Percentiles rank a stretch among this genome's conserved stretches.
Conservation (phyloP, 1,140 invertebrate genomes). For the Chelonus insularis region DNA sequence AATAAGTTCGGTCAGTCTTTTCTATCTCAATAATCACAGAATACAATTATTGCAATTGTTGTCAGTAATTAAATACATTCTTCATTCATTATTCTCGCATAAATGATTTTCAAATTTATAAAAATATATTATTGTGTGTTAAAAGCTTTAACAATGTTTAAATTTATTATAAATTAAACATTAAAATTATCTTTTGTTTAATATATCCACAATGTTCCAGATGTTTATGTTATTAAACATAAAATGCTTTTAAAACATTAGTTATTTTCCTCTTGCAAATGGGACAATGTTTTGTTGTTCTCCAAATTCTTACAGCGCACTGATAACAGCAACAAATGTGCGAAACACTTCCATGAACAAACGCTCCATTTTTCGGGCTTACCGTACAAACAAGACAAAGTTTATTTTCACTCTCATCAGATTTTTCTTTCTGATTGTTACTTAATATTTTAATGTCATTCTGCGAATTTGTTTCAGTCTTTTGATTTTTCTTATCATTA, state of each 20-base stretch:
- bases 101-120: too few relatives aligned
- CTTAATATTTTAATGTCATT: not conserved
- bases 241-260: slow-evolving; percentile 65
- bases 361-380: slow-evolving; percentile 67
- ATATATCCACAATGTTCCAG: too few relatives aligned
- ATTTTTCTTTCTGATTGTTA: not conserved
- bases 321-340: slow-evolving; percentile 72
- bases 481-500: not conserved
- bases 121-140: too few relatives aligned
- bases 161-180: too few relatives aligned
- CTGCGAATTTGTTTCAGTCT: not conserved
- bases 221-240: slow-evolving; percentile 31
- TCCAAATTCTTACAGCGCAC: slow-evolving; percentile 68
- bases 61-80: too few relatives aligned
- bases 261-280: slow-evolving; percentile 69
- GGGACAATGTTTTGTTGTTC: slow-evolving; percentile 65
- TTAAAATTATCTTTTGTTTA: too few relatives aligned
- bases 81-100: too few relatives aligned
- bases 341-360: slow-evolving; percentile 66
- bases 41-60: too few relatives aligned
- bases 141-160: too few relatives aligned
- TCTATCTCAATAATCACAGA: too few relatives aligned
- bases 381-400: slow-evolving; percentile 65
- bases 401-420: slow-evolving; percentile 42
- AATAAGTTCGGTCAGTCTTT: too few relatives aligned